Percentiles rank a stretch among this genome's conserved stretches.
Conservation (phyloP, 2,797 vertebrate species). For the Carapus acus region DNA sequence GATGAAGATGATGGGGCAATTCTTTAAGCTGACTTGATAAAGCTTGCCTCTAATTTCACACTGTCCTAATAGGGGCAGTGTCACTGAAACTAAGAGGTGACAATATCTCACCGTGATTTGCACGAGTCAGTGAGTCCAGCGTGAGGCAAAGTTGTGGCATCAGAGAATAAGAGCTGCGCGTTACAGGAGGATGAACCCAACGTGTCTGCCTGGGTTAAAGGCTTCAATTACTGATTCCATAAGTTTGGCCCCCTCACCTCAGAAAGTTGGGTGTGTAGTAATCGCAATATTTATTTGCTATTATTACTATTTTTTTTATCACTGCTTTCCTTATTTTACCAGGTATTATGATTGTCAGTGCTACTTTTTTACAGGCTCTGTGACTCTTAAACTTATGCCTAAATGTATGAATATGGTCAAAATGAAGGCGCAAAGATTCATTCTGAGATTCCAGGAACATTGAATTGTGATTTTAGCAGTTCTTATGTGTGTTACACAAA, state of each 20-base stretch:
- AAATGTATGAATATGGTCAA: too few relatives aligned
- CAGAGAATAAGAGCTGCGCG: constrained; percentile 34
- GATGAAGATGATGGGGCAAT: constrained; percentile 65
- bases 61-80: constrained; percentile 51
- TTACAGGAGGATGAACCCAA: constrained; percentile 35
- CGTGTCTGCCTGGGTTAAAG: constrained; percentile 16
- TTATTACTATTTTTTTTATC: too few relatives aligned
- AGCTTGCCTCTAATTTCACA: constrained; percentile 55
- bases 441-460: too few relatives aligned
- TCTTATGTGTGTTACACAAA: too few relatives aligned
- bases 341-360: too few relatives aligned
- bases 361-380: too few relatives aligned
- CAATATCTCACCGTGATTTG: constrained; percentile 55
- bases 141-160: constrained; percentile 30
- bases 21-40: constrained; percentile 69
- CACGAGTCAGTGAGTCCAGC: constrained; percentile 26
- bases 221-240: constrained; percentile 22
- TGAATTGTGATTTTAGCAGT: too few relatives aligned
- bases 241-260: neutral
- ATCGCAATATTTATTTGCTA: too few relatives aligned
- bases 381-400: too few relatives aligned
- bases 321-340: too few relatives aligned
- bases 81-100: constrained; percentile 53
- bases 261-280: too few relatives aligned
- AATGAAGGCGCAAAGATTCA: too few relatives aligned